Evolutionary conservation across 2,888 invertebrate species (phyloP), one percentile per base, ranked within the genome.

Genomic region (Scelioninae gen. 1): DNA sequence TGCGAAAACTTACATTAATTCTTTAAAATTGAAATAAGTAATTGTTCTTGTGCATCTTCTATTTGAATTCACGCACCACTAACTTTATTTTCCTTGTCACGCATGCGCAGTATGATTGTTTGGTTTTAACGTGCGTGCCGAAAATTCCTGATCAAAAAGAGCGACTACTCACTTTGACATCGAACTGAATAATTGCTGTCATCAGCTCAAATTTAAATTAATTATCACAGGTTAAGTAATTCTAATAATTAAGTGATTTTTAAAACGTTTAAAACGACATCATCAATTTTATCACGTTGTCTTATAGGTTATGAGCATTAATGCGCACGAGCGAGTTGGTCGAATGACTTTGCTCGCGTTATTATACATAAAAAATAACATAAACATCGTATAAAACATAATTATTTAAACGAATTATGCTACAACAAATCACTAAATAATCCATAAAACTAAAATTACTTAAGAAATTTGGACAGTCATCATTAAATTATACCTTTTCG

Each of bases 51-150:
- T n/a, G n/a, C n/a, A n/a, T n/a, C n/a, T n/a, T n/a, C n/a, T n/a
- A n/a, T n/a, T n/a, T n/a, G n/a, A n/a, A n/a, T n/a, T n/a, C n/a
- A n/a, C n/a, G n/a, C n/a, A n/a, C n/a, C n/a, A n/a, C n/a, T n/a
- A n/a, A n/a, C n/a, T n/a, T n/a, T n/a, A n/a, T n/a, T n/a, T n/a
- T n/a, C n/a, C n/a, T 23, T 23, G 2, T 23, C 16, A 32, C 69
- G 58, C 69, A 49, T 11, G 58, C 69, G 69, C 58, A 29, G 9
- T 11, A n/a, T 1, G 6, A 53, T 34, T 66, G 53, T 53, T 66
- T 66, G 29, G 53, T 51, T 51, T 40, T 11, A 49, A 40, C 40
- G 47, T 51, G 34, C 49, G 53, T 40, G 66, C n/a, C 31, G 10
- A 1, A 53, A 53, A 66, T 40, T 29, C 31, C 10, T 40, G 13